Evolutionary conservation across 2,888 invertebrate genomes (phyloP).

Genomic region (Eurois occulta): DNA sequence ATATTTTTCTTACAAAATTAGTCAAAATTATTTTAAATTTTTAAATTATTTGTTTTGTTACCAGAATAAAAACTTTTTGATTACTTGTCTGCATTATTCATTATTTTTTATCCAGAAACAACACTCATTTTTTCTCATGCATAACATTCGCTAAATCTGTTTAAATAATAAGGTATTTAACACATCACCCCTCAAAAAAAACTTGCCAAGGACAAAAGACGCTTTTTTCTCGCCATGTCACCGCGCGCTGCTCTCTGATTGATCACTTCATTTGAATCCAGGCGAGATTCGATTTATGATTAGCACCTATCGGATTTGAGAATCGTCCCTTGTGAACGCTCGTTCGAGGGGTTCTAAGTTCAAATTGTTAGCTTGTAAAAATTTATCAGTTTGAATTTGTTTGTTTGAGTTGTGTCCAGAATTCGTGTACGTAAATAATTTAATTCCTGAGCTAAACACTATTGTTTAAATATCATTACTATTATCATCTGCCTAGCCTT

Average conservation of each 20-base stretch:
- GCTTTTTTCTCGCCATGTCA: constrained; percentile 75
- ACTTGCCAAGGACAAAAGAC: constrained; percentile 57
- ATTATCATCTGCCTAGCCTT: neutral
- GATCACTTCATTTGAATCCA: constrained; percentile 86
- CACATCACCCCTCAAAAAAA: constrained; percentile 54
- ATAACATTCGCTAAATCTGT: constrained; percentile 23
- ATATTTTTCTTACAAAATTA: neutral
- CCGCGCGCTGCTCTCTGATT: constrained; percentile 82
- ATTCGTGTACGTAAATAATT: neutral
- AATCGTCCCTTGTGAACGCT: constrained; percentile 66
- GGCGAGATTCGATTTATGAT: constrained; percentile 86
- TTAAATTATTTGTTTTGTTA: neutral
- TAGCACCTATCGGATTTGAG: constrained; percentile 75
- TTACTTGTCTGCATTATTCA: neutral
- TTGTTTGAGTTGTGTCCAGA: neutral
- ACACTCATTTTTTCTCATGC: neutral
- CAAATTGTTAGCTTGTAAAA: constrained; percentile 47
- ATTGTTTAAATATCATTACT: neutral
- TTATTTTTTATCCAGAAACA: neutral
- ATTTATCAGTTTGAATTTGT: constrained; percentile 11
- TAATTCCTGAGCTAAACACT: neutral
- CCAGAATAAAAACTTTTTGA: neutral
- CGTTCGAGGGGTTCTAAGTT: constrained; percentile 41
- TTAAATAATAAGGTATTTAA: constrained; percentile 40
- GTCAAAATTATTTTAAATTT: neutral